Base-by-base conservation (phyloP, 2,113 vertebrate genomes). In the Rhadina sibilatrix region DNA sequence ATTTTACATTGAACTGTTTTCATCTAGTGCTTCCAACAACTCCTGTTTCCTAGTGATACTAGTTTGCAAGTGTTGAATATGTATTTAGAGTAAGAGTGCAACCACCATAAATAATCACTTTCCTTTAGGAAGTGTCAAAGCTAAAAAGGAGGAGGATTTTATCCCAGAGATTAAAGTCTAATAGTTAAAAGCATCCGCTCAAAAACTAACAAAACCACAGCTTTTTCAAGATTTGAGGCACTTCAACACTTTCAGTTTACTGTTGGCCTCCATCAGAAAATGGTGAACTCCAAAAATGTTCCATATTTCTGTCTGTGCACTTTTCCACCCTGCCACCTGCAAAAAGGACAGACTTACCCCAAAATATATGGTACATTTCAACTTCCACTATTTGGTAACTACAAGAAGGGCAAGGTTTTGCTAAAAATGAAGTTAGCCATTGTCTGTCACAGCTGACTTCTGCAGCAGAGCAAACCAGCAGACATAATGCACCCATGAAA, bases 1-100 rank as follows among this genome's bases (percentile, higher is more conserved):
- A 12, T 94, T 98, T 96, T 97, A 84, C 94, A 89, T 54, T 93
- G 95, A 95, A 80, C 74, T 24, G 2, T 89, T 78, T 68, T 96
- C 95, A 96, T 96, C 96, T 53, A 81, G 59, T 52, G 84, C 92
- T 93, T 83, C 2, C 42, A 68, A 57, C 84, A 92, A 88, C 84
- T 95, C 93, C 93, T 92, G 79, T 88, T 94, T 96, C 87, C 80
- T 50, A 66, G 47, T 64, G 94, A 96, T 93, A 50, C 85, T 52
- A 77, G 81, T 85, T 91, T 72, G 75, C 50, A 75, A 89, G 78
- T 37, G 70, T 16, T 84, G 78, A 93, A 75, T 49, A 77, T 33
- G 60, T 75, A 85, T 91, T 81, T 57, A 78, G 72, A 5, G 0
- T 31, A 50, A 80, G 65, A 91, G 33, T 52, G 69, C 72, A 70